Base-by-base conservation (phyloP, 2,888 invertebrate species). In the Halictus ligatus region DNA sequence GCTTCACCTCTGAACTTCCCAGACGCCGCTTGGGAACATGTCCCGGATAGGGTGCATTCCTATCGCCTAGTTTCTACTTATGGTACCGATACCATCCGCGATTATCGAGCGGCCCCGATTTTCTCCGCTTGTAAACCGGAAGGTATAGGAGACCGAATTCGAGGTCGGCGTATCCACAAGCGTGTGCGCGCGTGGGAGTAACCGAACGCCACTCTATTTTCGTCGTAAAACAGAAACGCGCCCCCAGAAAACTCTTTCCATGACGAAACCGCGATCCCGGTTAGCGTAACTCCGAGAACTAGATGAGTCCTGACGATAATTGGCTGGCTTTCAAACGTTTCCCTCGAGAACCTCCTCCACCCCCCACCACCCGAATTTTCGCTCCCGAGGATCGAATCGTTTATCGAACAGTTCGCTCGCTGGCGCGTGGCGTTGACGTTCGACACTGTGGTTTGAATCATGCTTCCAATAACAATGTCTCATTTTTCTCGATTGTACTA, bases 161-260 rank as follows among this genome's bases (percentile, higher is more conserved):
- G 60, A 69, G 69, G 58, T 72, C 80, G 29, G 8, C n/a, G 60
- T 50, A 46, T 60, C 54, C 67, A 78, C 78, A 67, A 48, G 78
- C 72, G 21, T 54, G 54, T 54, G n/a, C 40, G 40, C 54, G 78
- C 78, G 78, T 54, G 58, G 71, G 21, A 29, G 50, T 72, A 69
- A 48, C 69, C 64, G 15, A 81, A 85, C 54, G 73, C 18, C 73
- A 50, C 80, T 86, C 86, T 87, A 87, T 87, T 85, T 83, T 75
- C 80, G 86, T 86, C 85, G 69, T 74, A 78, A 81, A 86, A 85
- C 81, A 85, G 72, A 78, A n/a, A 78, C 75, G 48, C 75, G 46
- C 78, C 75, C 78, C 81, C 72, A 67, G 69, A 54, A 54, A 71
- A 74, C 69, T 50, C 46, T 58, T 60, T 77, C 75, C 60, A 13